Evolutionary conservation across 1,140 invertebrate genomes (phyloP).

Genomic region (Homalodisca vitripennis): DNA sequence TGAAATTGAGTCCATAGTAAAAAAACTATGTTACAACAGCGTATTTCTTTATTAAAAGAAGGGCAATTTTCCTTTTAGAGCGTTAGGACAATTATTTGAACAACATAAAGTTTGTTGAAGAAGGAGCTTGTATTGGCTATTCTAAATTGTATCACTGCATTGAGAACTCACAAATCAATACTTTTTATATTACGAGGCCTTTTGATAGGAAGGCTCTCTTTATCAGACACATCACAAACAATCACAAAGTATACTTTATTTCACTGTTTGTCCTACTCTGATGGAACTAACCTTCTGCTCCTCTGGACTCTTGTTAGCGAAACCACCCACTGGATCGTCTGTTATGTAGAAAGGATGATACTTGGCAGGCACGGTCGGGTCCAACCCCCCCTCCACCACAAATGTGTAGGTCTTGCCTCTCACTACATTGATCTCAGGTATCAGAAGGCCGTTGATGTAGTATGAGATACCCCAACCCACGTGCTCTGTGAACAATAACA

Average conservation of each 20-base stretch:
- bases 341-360: slow-evolving; percentile 97
- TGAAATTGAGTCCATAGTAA: too few species aligned
- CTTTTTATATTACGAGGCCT: background rate
- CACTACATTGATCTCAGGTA: slow-evolving; percentile 90
- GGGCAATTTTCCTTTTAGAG: too few species aligned
- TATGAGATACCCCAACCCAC: slow-evolving; percentile 92
- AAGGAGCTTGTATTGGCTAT: too few species aligned
- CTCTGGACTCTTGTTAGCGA: slow-evolving; percentile 77
- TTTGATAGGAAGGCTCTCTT: background rate
- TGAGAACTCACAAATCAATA: too few species aligned
- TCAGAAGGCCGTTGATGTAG: slow-evolving; percentile 93
- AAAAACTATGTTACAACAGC: too few species aligned
- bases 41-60: too few species aligned
- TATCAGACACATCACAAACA: background rate
- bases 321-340: slow-evolving; percentile 88
- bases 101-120: too few species aligned
- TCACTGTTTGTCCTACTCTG: background rate
- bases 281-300: slow-evolving; percentile 70
- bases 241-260: background rate
- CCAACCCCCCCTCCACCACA: slow-evolving; percentile 82
- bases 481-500: slow-evolving; percentile 63
- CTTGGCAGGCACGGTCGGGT: slow-evolving; percentile 73
- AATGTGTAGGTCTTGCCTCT: slow-evolving; percentile 89
- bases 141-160: too few species aligned
- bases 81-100: too few species aligned